These are phyloP conservation scores for Corella eumyota DNA, from an alignment of 23 tunicate species.

Conservation along the genomic window DNA sequence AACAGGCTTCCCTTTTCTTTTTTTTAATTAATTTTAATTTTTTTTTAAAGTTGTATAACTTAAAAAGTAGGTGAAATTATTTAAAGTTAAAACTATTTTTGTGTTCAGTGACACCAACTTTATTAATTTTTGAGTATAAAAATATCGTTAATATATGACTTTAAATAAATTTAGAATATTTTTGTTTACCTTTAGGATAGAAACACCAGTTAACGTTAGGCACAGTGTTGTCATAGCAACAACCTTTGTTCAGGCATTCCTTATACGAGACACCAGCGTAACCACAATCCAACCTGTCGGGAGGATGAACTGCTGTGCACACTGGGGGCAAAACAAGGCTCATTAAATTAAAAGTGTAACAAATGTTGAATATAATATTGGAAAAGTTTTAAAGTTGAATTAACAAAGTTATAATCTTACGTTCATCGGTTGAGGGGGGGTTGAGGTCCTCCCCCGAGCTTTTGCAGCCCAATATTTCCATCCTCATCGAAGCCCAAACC, in stretches of 20 bases:
- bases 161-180: too few relatives aligned
- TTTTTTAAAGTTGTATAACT: too few relatives aligned
- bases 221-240: constrained; percentile 71
- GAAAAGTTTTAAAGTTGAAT: not conserved
- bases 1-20: too few relatives aligned
- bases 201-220: constrained; percentile 53
- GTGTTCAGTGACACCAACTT: too few relatives aligned
- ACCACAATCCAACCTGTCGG: constrained; percentile 83
- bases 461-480: constrained; percentile 85
- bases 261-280: constrained; percentile 34
- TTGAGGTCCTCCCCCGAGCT: constrained; percentile 49
- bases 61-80: too few relatives aligned
- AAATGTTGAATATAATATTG: not conserved
- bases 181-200: constrained; percentile 57
- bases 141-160: too few relatives aligned
- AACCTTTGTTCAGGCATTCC: constrained; percentile 73
- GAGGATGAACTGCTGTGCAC: constrained; percentile 39
- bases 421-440: constrained; percentile 37
- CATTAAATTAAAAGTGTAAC: too few relatives aligned
- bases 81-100: too few relatives aligned
- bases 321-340: constrained; percentile 16
- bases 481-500: constrained; percentile 33
- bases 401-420: constrained; percentile 8
- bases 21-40: too few relatives aligned
- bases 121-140: too few relatives aligned